Base-by-base conservation (phyloP, 1,140 invertebrate genomes). In the Riptortus pedestris region DNA sequence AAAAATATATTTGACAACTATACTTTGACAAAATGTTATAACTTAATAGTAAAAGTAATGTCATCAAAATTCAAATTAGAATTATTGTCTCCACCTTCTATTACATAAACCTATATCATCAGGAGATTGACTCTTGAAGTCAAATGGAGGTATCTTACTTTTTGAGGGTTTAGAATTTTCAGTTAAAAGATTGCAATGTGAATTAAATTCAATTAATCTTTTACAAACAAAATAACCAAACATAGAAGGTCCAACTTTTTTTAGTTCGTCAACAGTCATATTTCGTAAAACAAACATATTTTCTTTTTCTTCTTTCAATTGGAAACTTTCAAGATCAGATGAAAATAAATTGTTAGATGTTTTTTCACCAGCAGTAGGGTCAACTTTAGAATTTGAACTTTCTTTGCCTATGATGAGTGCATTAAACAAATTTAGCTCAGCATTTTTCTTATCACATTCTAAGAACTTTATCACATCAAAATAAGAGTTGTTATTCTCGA, bases 211-310 rank as follows among this genome's bases (percentile, higher is more conserved):
- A 11, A 26, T 43, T 14, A 55, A 26, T 28, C 47, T 59, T 24
- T 59, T 58, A 38, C 63, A 64, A 12, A 64, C 11, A 59, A 58
- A 64, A 31, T 59, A 64, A 59, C 52, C 38, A 27, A 64, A 27
- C 16, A 12, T 58, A 1, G 63, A 64, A 27, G 57, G 22, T 64
- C n/a, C 24, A 38, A 55, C 33, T 11, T 27, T 58, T 33, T 57
- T 28, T 22, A 64, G 38, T 43, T 16, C 31, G 2, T 43, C 31
- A 22, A 45, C 29, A 20, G 59, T 22, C 51, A 55, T 55, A 18
- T 55, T 2, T 27, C 26, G 18, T 12, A 55, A 55, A 55, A 7
- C 9, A 55, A 24, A 55, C 2, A 55, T 55, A 55, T 55, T 55
- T 26, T 55, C 51, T 55, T 55, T 55, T 18, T 55, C 24, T 9